Evolutionary conservation across 2,113 vertebrate genomes (phyloP).

Genomic region (Pavo muticus): DNA sequence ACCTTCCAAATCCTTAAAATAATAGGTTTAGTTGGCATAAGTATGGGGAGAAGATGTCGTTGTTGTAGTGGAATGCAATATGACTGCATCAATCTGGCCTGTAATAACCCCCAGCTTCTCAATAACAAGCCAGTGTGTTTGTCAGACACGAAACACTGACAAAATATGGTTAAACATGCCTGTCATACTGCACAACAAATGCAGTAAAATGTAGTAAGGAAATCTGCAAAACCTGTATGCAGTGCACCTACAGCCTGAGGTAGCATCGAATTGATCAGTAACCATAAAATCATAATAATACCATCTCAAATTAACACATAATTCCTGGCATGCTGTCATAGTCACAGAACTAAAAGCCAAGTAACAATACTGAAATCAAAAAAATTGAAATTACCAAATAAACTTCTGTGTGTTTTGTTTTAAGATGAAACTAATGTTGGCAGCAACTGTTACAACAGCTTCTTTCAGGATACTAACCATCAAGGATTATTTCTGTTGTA

Average conservation of each 20-base stretch:
- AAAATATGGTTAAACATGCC: not conserved
- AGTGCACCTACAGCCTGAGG: not conserved
- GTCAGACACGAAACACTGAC: not conserved
- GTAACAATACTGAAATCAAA: not conserved
- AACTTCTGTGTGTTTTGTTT: not conserved
- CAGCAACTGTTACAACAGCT: not conserved
- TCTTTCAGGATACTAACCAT: not conserved
- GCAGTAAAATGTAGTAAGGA: not conserved
- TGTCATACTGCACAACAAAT: not conserved
- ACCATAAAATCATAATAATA: not conserved
- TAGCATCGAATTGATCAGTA: not conserved
- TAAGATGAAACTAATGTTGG: not conserved
- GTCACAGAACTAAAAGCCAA: not conserved
- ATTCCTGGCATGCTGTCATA: not conserved
- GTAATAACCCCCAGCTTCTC: not conserved
- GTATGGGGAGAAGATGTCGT: not conserved
- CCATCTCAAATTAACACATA: not conserved
- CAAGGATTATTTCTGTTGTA: not conserved
- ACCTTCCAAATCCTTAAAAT: not conserved
- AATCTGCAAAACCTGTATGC: not conserved
- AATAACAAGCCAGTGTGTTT: not conserved
- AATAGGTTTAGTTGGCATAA: not conserved
- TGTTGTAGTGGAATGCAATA: not conserved
- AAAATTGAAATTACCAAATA: not conserved
- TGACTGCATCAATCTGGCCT: not conserved